Base-by-base conservation (phyloP, 2,113 vertebrate genomes). In the Istiophorus platypterus region DNA sequence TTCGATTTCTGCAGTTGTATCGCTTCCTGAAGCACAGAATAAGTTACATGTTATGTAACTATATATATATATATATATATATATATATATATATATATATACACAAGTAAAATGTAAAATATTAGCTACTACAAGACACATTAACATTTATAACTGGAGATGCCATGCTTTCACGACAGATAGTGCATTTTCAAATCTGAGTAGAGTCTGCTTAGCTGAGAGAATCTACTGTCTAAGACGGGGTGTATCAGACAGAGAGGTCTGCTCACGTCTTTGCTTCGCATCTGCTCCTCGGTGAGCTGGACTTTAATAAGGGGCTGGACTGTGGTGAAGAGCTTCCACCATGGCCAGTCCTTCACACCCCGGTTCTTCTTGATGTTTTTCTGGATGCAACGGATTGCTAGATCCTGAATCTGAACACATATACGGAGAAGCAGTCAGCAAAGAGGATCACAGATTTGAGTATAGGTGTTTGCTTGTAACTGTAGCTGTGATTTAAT, bases 261-360 rank as follows among this genome's bases (percentile, higher is more conserved):
- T 31, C 12, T 80, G 93, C 98, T 79, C 94, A 99, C 98, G 77
- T 99, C 98, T 95, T 96, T 99, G 91, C 91, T 95, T 0, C 96
- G 95, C 93, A 99, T 98, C 95, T 99, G 97, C 63, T 99, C 98
- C 92, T 99, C 98, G 0, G 96, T 97, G 76, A 99, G 96, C 93
- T 99, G 98, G 71, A 99, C 97, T 91, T 98, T 95, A 14, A 99
- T 97, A 76, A 99, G 97, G 41, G 98, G 98, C 62, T 97, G 95
- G 17, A 99, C 98, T 0, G 97, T 98, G 61, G 97, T 99, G 86
- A 99, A 98, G 64, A 99, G 91, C 81, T 97, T 99, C 98, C 98
- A 99, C 98, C 98, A 99, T 31, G 96, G 96, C 98, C 98, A 99
- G 88, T 85, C 94, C 90, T 99, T 99, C 88, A 99, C 98, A 1